Conservation (phyloP, 2,888 invertebrate genomes). For the Chironomus riparius region DNA sequence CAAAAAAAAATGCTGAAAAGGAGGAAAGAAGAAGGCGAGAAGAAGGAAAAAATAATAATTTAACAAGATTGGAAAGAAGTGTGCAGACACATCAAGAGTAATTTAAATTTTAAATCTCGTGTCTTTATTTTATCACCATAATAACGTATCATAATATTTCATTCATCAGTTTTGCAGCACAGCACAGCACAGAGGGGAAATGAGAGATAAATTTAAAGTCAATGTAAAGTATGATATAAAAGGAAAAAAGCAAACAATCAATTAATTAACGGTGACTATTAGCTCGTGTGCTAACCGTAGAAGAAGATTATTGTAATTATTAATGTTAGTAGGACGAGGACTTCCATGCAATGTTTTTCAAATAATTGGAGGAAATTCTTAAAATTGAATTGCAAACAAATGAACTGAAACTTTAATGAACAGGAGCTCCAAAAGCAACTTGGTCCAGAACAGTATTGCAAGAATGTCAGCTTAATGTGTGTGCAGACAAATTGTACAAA, state of each 20-base stretch:
- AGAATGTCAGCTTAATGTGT: too few relatives aligned
- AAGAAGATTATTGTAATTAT: background rate
- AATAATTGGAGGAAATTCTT: too few relatives aligned
- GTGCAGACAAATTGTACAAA: too few relatives aligned
- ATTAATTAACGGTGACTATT: conserved; percentile 4
- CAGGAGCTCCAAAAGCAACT: too few relatives aligned
- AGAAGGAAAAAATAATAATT: background rate
- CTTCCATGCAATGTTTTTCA: too few relatives aligned
- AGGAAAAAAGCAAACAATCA: conserved; percentile 21
- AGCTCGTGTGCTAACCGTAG: background rate
- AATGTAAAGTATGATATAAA: background rate
- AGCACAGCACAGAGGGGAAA: too few relatives aligned
- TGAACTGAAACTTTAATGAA: too few relatives aligned
- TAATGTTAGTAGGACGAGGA: too few relatives aligned
- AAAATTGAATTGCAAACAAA: too few relatives aligned
- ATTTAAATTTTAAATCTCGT: conserved; percentile 20
- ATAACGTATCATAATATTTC: background rate
- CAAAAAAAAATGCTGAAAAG: background rate
- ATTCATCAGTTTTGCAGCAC: background rate
- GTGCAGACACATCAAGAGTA: conserved; percentile 8
- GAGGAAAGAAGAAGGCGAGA: background rate
- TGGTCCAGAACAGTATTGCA: too few relatives aligned
- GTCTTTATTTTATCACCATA: background rate
- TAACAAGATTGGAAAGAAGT: background rate
- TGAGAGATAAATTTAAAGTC: too few relatives aligned